Evolutionary conservation across 2,888 invertebrate genomes (phyloP), one percentile per base, ranked within the genome.

Genomic region (Hydroisotoma schaefferi): DNA sequence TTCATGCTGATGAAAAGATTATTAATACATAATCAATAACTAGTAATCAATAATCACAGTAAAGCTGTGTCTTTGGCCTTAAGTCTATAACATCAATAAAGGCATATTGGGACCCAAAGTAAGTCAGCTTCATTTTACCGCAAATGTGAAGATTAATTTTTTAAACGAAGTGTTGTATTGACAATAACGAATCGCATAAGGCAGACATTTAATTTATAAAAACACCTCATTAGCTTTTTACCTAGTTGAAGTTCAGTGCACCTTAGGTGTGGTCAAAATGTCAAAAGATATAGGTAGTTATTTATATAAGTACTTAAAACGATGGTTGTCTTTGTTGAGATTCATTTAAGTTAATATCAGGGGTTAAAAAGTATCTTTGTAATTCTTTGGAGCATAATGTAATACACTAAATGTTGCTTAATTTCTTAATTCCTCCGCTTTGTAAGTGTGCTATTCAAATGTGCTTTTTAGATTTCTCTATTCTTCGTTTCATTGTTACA

Each of bases 81-180:
- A 18, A 40, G 40, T 20, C 40, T 40, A 40, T 40, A 10, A 40
- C 15, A 5, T 40, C 8, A 18, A 18, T 46, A 15, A 48, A 48
- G 48, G 48, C 48, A 48, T 27, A 48, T 27, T 48, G 48, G 48
- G 48, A 48, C 48, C 48, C 48, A 48, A 33, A 46, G 43, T 43
- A 20, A 43, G 46, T 46, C 18, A 25, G 29, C 28, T 4, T 12
- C 12, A 28, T 48, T 28, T 26, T 20, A 20, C 28, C 28, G 15
- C 26, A n/a, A 8, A 18, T 25, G 28, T 28, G 12, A n/a, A 27
- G 28, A 48, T 27, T 6, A 28, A 27, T 8, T 12, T 27, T 48
- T 26, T 27, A 48, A 23, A 48, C 18, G 26, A 15, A 28, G 28
- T 48, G 46, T 23, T 46, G 20, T 46, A 3, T 8, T 23, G 12